Conservation (phyloP, 2,888 invertebrate genomes). For the Tenodera sinensis region DNA sequence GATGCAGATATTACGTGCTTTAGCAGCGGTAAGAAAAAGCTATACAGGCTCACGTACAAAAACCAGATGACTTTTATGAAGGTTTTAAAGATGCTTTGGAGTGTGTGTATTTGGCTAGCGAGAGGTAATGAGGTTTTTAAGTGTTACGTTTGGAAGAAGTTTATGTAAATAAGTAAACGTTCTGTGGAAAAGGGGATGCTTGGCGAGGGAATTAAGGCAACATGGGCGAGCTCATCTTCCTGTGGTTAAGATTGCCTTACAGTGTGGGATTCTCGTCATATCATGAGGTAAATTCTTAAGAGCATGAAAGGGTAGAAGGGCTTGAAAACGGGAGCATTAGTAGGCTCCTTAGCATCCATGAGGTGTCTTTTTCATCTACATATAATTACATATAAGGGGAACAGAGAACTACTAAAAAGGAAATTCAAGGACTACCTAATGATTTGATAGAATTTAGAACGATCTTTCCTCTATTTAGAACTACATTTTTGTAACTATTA, state of each 20-base stretch:
- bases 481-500: too few relatives aligned
- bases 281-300: too few relatives aligned
- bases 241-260: background rate
- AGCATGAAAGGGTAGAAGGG: too few relatives aligned
- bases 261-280: background rate
- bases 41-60: background rate
- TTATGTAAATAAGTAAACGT: background rate
- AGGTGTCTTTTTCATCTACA: too few relatives aligned
- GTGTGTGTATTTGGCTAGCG: background rate
- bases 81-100: background rate
- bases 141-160: background rate
- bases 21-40: background rate
- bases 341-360: too few relatives aligned
- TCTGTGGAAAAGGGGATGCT: background rate
- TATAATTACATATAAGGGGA: too few relatives aligned
- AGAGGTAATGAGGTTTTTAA: background rate
- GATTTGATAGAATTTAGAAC: too few relatives aligned
- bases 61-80: background rate
- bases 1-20: background rate
- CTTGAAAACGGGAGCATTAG: too few relatives aligned
- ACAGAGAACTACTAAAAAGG: too few relatives aligned
- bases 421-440: too few relatives aligned
- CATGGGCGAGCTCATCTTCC: background rate
- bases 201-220: background rate
- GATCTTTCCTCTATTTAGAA: too few relatives aligned